phyloP scores from a whole-genome alignment of 2,888 invertebrate genomes.

The Thereva unica region DNA sequence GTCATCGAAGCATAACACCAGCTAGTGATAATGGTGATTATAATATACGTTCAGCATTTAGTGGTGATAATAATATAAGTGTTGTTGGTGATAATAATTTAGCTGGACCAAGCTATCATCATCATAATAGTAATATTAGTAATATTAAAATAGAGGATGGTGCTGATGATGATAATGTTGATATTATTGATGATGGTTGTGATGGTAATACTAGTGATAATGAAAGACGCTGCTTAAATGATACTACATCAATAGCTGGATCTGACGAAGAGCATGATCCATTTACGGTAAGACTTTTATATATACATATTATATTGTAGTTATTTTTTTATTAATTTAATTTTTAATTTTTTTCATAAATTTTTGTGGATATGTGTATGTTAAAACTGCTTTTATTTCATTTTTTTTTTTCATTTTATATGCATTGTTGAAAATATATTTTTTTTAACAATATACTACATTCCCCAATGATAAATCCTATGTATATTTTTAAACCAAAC shows the following conservation, averaged over 20 bases:
- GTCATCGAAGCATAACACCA: slow-evolving; percentile 40
- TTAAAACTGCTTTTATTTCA: not conserved
- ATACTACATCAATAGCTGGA: slow-evolving; percentile 1
- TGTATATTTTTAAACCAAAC: too few relatives aligned
- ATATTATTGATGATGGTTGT: slow-evolving; percentile 32
- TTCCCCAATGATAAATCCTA: too few relatives aligned
- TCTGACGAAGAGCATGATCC: slow-evolving; percentile 35
- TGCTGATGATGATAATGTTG: slow-evolving; percentile 36
- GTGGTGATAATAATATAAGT: slow-evolving; percentile 2
- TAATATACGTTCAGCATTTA: slow-evolving; percentile 20
- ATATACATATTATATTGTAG: slow-evolving; percentile 6
- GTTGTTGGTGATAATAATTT: slow-evolving; percentile 28
- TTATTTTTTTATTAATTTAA: not conserved
- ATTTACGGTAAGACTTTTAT: slow-evolving; percentile 36
- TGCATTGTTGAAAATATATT: not conserved
- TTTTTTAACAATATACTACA: too few relatives aligned
- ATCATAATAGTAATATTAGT: slow-evolving; percentile 9
- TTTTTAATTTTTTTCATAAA: not conserved
- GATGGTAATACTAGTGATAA: slow-evolving; percentile 34
- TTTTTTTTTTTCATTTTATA: slow-evolving; percentile 18
- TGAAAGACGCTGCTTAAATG: slow-evolving; percentile 17
- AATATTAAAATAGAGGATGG: slow-evolving; percentile 27
- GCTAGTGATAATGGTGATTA: slow-evolving; percentile 38
- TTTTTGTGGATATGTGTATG: not conserved
- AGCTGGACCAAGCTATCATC: slow-evolving; percentile 11